phyloP scores from a whole-genome alignment of 2,797 vertebrate genomes.

The Fundulus diaphanus region DNA sequence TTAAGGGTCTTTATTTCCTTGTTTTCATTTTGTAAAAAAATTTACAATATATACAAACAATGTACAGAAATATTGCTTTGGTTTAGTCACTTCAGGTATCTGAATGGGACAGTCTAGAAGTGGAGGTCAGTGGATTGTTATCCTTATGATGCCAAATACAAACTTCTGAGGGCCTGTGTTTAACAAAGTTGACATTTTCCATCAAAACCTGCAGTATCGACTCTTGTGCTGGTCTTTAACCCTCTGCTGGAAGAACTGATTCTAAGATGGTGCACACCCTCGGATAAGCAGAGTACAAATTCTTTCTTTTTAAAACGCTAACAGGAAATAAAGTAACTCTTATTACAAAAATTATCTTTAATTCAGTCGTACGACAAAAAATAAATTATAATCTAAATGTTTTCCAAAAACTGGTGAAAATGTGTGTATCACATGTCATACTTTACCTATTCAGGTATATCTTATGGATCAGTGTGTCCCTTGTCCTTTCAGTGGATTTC shows the following conservation, averaged over 20 bases:
- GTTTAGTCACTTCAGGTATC: slow-evolving; percentile 17
- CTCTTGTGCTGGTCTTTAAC: background rate
- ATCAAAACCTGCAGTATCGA: background rate
- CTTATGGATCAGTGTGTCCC: background rate
- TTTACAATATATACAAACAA: background rate
- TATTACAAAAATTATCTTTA: background rate
- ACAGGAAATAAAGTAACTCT: background rate
- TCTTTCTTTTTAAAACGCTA: background rate
- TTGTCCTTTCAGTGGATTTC: too few relatives aligned
- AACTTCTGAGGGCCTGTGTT: background rate
- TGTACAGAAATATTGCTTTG: slow-evolving; percentile 10
- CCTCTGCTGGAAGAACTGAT: background rate
- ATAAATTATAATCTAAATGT: background rate
- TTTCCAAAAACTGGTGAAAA: background rate
- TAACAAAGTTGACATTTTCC: background rate
- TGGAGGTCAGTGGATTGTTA: background rate
- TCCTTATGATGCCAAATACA: background rate
- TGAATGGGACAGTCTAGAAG: background rate
- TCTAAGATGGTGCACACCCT: background rate
- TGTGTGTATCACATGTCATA: background rate
- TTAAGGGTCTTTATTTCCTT: slow-evolving; percentile 58
- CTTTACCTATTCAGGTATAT: background rate
- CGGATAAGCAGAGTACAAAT: background rate
- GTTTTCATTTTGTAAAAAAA: slow-evolving; percentile 17
- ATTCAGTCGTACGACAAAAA: background rate